These are phyloP conservation scores for Drosophila nannoptera DNA, from an alignment of 1,140 invertebrate species.

Conservation along the genomic window DNA sequence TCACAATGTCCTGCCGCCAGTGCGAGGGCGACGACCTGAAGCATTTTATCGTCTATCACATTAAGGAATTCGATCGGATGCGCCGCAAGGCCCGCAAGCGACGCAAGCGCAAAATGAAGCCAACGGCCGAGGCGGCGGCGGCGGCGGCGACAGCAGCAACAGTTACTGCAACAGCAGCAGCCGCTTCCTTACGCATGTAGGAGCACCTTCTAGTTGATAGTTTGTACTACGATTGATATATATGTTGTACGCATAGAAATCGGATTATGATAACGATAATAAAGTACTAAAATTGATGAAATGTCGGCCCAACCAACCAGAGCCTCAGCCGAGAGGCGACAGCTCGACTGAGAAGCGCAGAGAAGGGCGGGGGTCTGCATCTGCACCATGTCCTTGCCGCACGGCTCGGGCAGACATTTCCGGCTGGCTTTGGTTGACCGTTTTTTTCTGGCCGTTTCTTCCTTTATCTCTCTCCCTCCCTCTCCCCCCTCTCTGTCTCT, in stretches of 20 bases:
- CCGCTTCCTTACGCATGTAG: too few relatives aligned
- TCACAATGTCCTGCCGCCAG: conserved; percentile 66
- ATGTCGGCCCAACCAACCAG: too few relatives aligned
- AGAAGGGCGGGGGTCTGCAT: too few relatives aligned
- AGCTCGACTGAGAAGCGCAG: too few relatives aligned
- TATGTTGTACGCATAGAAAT: conserved; percentile 10
- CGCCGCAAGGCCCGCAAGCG: conserved; percentile 71
- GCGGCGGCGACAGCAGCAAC: too few relatives aligned
- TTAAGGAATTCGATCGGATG: conserved; percentile 67
- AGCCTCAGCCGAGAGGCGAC: too few relatives aligned
- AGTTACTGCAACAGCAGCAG: too few relatives aligned
- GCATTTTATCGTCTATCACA: conserved; percentile 65
- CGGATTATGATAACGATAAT: too few relatives aligned
- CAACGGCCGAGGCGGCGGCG: too few relatives aligned
- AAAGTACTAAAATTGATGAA: too few relatives aligned
- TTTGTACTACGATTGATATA: conserved; percentile 50
- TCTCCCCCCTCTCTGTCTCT: not conserved
- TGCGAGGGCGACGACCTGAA: conserved; percentile 69
- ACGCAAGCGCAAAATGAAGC: conserved; percentile 49
- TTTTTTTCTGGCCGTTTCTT: not conserved
- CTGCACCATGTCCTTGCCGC: too few relatives aligned
- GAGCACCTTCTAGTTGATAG: conserved; percentile 32
- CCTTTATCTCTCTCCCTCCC: not conserved
- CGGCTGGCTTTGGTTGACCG: not conserved
- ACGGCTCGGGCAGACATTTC: not conserved